Conservation (phyloP, 2,888 invertebrate genomes). For the Octonoba sinensis region DNA sequence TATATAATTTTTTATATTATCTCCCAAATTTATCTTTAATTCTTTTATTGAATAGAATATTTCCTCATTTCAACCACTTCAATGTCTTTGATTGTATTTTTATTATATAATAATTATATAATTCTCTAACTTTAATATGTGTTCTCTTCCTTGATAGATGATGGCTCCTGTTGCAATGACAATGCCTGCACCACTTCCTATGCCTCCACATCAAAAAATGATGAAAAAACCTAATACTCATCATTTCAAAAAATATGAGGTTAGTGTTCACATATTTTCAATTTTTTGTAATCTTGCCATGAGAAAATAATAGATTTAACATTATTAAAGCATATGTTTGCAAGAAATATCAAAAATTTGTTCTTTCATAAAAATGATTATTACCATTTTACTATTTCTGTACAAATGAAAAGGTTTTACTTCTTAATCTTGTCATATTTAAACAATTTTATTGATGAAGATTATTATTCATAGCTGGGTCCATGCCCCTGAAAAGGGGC, state of each 20-base stretch:
- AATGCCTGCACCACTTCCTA: constrained; percentile 46
- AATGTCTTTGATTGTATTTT: not conserved
- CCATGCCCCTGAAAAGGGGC: too few species aligned
- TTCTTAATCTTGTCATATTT: too few species aligned
- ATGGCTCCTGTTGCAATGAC: constrained; percentile 61
- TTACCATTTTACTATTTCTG: too few species aligned
- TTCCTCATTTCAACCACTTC: too few species aligned
- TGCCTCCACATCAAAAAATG: constrained; percentile 45
- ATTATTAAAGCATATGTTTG: too few species aligned
- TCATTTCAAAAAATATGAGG: constrained; percentile 44
- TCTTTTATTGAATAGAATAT: too few species aligned
- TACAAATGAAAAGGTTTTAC: too few species aligned
- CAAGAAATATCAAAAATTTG: too few species aligned
- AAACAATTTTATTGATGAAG: too few species aligned
- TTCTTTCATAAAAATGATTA: too few species aligned
- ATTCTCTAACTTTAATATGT: not conserved
- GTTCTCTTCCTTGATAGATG: constrained; percentile 41
- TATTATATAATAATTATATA: too few species aligned
- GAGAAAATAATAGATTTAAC: not conserved
- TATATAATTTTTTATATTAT: not conserved
- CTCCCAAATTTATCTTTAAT: not conserved
- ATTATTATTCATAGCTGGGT: too few species aligned
- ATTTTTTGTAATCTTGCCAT: not conserved
- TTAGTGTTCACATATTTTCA: constrained; percentile 15
- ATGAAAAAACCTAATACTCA: constrained; percentile 50